Percentiles rank a stretch among this genome's conserved stretches.
phyloP scores from a whole-genome alignment of 23 tunicate species.

The Trididemnum clinides region DNA sequence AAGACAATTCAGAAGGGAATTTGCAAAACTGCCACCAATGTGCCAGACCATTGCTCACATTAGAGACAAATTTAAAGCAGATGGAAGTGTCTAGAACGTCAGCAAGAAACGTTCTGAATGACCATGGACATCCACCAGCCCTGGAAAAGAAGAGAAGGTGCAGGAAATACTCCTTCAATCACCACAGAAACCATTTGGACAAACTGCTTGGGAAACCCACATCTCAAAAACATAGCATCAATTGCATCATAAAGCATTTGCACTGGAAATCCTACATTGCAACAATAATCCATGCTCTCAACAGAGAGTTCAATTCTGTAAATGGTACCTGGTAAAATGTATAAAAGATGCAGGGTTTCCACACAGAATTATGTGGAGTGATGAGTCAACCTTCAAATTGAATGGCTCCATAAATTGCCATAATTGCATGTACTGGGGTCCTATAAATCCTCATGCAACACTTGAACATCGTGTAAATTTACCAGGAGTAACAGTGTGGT shows the following conservation, averaged over 20 bases:
- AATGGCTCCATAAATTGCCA: no score
- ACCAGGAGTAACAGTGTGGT: not conserved
- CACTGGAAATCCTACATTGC: not conserved
- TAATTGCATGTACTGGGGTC: no score
- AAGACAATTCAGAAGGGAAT: not conserved
- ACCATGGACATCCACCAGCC: not conserved
- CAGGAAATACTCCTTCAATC: not conserved
- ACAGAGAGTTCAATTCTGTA: not conserved
- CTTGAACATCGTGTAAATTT: no score
- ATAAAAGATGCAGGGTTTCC: not conserved
- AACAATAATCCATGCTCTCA: not conserved
- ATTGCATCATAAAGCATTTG: not conserved
- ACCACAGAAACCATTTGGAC: not conserved
- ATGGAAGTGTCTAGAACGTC: not conserved
- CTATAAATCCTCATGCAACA: no score
- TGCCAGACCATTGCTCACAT: not conserved
- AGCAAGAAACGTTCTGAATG: not conserved
- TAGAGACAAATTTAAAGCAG: no score
- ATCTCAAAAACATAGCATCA: not conserved
- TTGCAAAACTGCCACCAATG: not conserved
- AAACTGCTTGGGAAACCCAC: not conserved
- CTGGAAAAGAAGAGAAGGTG: not conserved
- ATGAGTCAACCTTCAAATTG: not conserved
- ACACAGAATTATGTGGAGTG: not conserved
- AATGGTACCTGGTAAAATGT: not conserved